Evolutionary conservation across 2,113 vertebrate species (phyloP).

Genomic region (Mesitornis unicolor): DNA sequence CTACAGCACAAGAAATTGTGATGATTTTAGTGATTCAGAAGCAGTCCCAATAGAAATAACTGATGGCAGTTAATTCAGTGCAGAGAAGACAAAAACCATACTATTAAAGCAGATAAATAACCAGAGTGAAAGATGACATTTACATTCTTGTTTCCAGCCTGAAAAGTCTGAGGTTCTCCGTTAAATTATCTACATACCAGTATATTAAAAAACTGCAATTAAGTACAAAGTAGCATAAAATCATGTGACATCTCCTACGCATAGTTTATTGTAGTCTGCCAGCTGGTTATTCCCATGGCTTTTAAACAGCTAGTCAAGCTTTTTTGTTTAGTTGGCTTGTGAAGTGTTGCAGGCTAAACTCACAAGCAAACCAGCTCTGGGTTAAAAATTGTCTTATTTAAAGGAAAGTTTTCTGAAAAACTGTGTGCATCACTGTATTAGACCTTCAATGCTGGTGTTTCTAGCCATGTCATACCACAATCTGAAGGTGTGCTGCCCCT

Average conservation of each 20-base stretch:
- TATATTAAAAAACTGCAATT: not conserved
- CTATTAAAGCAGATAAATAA: not conserved
- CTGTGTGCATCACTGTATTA: rapidly evolving
- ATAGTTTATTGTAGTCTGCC: not conserved
- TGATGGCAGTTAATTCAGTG: not conserved
- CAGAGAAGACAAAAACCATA: not conserved
- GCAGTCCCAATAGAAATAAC: not conserved
- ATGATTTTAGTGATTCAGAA: not conserved
- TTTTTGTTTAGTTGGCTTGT: not conserved
- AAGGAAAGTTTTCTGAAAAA: not conserved
- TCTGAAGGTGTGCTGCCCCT: not conserved
- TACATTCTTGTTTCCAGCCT: not conserved
- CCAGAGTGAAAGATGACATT: not conserved
- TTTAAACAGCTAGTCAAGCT: not conserved
- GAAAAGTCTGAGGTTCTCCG: not conserved
- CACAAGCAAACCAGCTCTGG: not conserved
- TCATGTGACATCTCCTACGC: not conserved
- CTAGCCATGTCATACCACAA: not conserved
- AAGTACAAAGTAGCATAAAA: rapidly evolving
- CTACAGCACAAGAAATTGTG: not conserved
- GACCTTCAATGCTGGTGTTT: rapidly evolving
- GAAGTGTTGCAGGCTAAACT: not conserved
- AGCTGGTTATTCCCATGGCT: not conserved
- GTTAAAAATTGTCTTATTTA: not conserved
- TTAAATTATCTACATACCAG: not conserved